These are phyloP conservation scores for Chaetoderma sp. DNA, from an alignment of 2,888 invertebrate genomes.

Conservation along the genomic window DNA sequence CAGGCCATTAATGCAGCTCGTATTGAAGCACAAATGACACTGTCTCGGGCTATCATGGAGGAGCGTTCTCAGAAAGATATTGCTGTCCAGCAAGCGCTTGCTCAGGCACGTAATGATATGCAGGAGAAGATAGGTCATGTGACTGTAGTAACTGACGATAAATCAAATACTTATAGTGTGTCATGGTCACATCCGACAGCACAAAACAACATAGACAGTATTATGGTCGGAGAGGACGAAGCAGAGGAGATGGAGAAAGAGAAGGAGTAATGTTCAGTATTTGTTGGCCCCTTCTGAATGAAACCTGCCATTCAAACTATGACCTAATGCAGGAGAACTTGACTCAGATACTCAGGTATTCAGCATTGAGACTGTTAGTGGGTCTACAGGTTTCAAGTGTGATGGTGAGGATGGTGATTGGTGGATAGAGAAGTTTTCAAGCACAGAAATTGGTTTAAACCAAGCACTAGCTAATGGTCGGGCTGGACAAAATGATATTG, in stretches of 20 bases:
- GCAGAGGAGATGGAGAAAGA: slow-evolving; percentile 36
- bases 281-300: no score
- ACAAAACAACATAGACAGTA: slow-evolving; percentile 43
- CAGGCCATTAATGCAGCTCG: slow-evolving; percentile 64
- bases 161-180: slow-evolving; percentile 45
- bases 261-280: slow-evolving; percentile 35
- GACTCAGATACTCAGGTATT: no score
- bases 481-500: no score
- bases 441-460: no score
- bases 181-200: slow-evolving; percentile 39
- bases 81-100: slow-evolving; percentile 65
- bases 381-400: no score
- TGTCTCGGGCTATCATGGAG: slow-evolving; percentile 63
- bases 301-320: no score
- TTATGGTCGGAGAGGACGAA: slow-evolving; percentile 44
- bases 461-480: no score
- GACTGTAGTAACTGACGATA: slow-evolving; percentile 56
- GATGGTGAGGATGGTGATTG: no score
- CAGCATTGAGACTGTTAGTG: no score
- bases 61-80: slow-evolving; percentile 66
- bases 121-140: slow-evolving; percentile 59
- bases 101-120: slow-evolving; percentile 57
- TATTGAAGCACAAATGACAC: slow-evolving; percentile 63
- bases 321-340: no score
- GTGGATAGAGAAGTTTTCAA: no score